phyloP scores from a whole-genome alignment of 2,113 vertebrate species.

The Lota lota region DNA sequence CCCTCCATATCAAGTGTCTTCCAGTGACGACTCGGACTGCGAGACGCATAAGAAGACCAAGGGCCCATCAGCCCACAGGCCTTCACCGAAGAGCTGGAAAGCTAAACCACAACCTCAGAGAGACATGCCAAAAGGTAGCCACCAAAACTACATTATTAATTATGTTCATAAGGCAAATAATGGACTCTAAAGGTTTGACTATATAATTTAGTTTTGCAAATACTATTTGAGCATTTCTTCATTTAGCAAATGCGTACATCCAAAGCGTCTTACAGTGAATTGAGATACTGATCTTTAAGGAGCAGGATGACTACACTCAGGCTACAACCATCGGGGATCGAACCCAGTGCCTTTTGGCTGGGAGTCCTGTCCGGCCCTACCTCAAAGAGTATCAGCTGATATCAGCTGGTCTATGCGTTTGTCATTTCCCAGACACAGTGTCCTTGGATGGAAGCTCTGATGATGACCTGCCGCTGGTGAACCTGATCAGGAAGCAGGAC shows the following conservation, averaged over 20 bases:
- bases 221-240: not conserved
- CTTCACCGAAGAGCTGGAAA: not conserved
- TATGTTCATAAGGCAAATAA: not conserved
- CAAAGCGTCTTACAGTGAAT: not conserved
- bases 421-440: not conserved
- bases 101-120: not conserved
- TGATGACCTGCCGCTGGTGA: constrained; percentile 27
- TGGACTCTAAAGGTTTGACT: not conserved
- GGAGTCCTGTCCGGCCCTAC: not conserved
- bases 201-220: not conserved
- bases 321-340: no score
- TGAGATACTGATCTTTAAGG: not conserved
- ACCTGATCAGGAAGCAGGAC: constrained; percentile 17
- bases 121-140: not conserved
- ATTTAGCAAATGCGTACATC: no score
- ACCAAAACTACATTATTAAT: not conserved
- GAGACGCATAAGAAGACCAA: constrained; percentile 11
- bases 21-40: constrained; percentile 49
- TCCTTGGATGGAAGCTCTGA: constrained; percentile 39
- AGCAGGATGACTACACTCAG: not conserved
- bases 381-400: not conserved
- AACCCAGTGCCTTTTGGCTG: no score
- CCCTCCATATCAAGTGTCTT: constrained; percentile 47
- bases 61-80: not conserved
- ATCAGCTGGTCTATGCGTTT: no score